Conservation (phyloP, 2,113 vertebrate genomes). For the Pterocles orientalis region DNA sequence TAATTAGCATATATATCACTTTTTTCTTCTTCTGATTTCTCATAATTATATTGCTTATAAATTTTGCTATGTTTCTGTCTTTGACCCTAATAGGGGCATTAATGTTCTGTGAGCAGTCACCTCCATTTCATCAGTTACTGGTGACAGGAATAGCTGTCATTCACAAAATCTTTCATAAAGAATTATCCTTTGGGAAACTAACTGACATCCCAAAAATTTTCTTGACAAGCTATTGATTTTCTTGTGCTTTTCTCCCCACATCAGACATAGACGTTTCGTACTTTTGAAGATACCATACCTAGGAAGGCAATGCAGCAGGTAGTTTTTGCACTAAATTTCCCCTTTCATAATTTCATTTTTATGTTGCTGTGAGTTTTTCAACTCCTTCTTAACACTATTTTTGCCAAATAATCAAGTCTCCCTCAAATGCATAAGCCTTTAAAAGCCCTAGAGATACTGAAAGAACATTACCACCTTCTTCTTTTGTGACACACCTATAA, state of each 20-base stretch:
- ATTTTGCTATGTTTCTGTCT: not conserved
- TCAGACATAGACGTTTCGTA: not conserved
- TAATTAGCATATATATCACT: not conserved
- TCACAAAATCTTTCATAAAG: not conserved
- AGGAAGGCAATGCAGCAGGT: not conserved
- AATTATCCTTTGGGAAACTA: not conserved
- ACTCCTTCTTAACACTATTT: not conserved
- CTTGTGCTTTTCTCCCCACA: not conserved
- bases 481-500: not conserved
- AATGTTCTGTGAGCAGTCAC: not conserved
- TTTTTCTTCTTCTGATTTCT: not conserved
- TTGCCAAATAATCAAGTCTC: not conserved
- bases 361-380: not conserved
- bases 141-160: not conserved
- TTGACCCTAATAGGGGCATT: not conserved
- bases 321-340: not conserved
- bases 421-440: not conserved
- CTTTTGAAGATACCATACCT: not conserved
- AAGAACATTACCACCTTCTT: not conserved
- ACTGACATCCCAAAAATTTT: not conserved
- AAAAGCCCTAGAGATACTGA: not conserved
- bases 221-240: slow-evolving; percentile 26
- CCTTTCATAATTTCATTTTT: not conserved
- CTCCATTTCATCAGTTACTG: not conserved
- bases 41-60: not conserved